Evolutionary conservation across 2,888 invertebrate genomes (phyloP), one percentile per base, ranked within the genome.

Genomic region (Azorinus chamasolen): DNA sequence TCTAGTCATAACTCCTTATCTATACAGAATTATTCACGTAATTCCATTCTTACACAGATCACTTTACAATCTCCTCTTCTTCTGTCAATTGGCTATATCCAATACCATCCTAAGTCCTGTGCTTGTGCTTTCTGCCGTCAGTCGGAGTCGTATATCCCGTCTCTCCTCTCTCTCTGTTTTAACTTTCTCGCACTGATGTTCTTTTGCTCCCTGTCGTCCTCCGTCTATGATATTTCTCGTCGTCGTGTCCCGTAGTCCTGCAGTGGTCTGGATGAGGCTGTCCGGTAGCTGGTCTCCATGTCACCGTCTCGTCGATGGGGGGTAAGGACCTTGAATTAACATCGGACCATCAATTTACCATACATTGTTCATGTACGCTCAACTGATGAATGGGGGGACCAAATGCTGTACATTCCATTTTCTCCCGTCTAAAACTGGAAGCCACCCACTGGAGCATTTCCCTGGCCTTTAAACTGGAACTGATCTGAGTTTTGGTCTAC

Each of bases 401-500:
- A 46, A 20, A 46, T 22, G 24, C 32, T 32, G 32, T 32, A 32
- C 4, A 4, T 45, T 18, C 45, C 39, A 46, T 45, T 32, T 22
- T 22, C 46, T 48, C 32, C 6, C 2, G n/a, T 59, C 69, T 87
- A 90, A 81, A 90, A 90, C 78, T 89, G 83, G 73, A 89, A 90
- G 37, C 88, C 89, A 24, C 89, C 89, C 84, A 86, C 83, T 5
- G 87, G 90, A 32, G 84, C 86, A 63, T 87, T 86, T 32, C 86
- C 80, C 24, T 79, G 79, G 16, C 85, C 84, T 57, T 81, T 83
- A 71, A 91, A 91, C 65, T 89, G 87, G 69, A 76, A 91, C 73
- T 91, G 91, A 58, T 91, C 89, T 18, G 87, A 79, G 53, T 87
- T 88, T 65, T 96, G 96, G 92, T 96, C 96, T 12, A 92, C 90